These are phyloP conservation scores for Apis dorsata DNA, from an alignment of 1,140 invertebrate genomes.

Conservation along the genomic window DNA sequence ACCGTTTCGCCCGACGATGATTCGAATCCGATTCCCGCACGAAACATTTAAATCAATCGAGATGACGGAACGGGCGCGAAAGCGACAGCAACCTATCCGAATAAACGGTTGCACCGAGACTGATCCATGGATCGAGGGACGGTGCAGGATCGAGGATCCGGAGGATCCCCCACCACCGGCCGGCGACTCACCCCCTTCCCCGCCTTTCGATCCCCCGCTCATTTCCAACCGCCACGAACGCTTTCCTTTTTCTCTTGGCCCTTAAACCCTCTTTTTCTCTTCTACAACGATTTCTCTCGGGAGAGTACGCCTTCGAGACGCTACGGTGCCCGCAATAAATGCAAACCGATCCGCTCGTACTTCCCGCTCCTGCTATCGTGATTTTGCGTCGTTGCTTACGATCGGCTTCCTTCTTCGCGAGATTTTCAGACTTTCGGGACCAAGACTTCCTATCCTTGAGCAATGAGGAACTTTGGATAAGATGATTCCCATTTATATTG, in stretches of 20 bases:
- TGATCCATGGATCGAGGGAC: constrained; percentile 59
- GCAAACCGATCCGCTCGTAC: constrained; percentile 37
- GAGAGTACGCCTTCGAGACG: not conserved
- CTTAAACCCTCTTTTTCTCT: constrained; percentile 40
- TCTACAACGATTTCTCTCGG: constrained; percentile 35
- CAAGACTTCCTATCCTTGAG: not conserved
- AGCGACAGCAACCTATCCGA: constrained; percentile 37
- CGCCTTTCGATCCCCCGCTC: constrained; percentile 46
- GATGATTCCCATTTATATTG: too few relatives aligned
- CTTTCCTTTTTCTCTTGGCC: constrained; percentile 46
- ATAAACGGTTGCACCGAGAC: constrained; percentile 61
- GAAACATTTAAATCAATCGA: not conserved
- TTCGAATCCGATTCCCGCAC: not conserved
- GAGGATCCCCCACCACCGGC: constrained; percentile 49
- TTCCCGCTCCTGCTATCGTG: not conserved
- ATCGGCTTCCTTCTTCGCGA: not conserved
- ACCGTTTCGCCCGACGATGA: not conserved
- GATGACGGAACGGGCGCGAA: not conserved
- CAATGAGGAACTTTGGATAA: not conserved
- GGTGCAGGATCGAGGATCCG: constrained; percentile 41
- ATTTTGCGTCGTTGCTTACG: not conserved
- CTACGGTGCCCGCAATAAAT: constrained; percentile 18
- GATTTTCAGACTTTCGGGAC: not conserved
- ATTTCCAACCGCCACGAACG: constrained; percentile 34
- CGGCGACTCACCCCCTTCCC: constrained; percentile 46